Conservation (phyloP, 1,140 invertebrate genomes). For the Pararge aegeria region DNA sequence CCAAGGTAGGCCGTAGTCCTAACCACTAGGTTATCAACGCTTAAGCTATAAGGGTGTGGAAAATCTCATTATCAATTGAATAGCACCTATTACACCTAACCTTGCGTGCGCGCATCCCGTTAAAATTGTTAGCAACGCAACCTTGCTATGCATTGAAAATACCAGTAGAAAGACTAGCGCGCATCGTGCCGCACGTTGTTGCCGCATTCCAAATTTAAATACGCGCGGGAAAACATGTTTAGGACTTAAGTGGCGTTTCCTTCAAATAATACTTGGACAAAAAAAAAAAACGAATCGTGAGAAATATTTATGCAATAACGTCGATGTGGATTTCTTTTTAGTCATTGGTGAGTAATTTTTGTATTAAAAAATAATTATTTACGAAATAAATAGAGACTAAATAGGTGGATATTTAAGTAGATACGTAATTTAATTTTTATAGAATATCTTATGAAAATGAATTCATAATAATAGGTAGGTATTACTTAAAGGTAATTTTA, state of each 20-base stretch:
- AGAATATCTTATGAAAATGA: no score
- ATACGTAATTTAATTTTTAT: no score
- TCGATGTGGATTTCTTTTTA: conserved; percentile 22
- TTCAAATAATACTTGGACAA: background rate
- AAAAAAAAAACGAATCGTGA: conserved; percentile 8
- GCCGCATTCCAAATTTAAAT: conserved; percentile 30
- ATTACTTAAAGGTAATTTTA: no score
- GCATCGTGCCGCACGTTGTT: conserved; percentile 39
- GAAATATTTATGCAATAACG: conserved; percentile 1
- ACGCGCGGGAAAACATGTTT: conserved; percentile 42
- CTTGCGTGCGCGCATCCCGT: conserved; percentile 42
- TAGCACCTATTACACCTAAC: background rate
- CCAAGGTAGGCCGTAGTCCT: no score
- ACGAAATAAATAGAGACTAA: no score
- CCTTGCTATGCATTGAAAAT: conserved; percentile 33
- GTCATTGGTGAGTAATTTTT: background rate
- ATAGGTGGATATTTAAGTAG: no score
- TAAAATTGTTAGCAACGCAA: conserved; percentile 41
- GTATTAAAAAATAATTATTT: background rate
- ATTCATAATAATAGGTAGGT: no score
- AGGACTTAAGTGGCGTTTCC: conserved; percentile 16
- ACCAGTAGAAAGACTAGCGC: conserved; percentile 54
- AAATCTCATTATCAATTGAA: conserved; percentile 7
- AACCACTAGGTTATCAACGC: no score
- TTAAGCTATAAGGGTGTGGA: background rate